Base-by-base conservation (phyloP, 1,140 invertebrate genomes). In the Drosophila kohkoa region DNA sequence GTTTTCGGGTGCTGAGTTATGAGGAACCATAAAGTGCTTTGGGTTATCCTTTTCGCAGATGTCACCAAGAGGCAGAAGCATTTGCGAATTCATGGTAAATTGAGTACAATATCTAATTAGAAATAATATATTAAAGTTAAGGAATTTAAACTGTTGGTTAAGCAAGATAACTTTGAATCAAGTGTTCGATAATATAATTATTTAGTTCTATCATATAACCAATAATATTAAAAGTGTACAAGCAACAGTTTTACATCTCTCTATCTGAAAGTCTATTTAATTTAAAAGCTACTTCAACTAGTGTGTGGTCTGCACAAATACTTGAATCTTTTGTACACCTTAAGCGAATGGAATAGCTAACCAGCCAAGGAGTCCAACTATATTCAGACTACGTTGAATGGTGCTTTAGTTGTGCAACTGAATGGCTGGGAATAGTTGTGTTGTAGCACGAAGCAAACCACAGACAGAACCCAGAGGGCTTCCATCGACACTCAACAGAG, bases 21-120 rank as follows among this genome's bases (percentile, higher is more conserved):
- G 71, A 43, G 67, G 13, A 13, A 15, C 51, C 80, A 79, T 82
- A 65, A 82, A 82, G 11, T 57, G 49, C 55, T 57, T 66, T 72
- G 69, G 62, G 43, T 65, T 65, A 57, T 64, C 51, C 60, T 20
- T 25, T 20, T 55, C 13, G 13, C 20, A 65, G 52, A 57, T 72
- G 69, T 72, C 69, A 48, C 51, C 16, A 7, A 13, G 13, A 11
- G 8, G 10, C 10, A 64, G 38, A 55, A 25, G 25, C 6, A 71
- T 54, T 41, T 41, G 10, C n/a, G 2, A 11, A 32, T 15, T 13
- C 35, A 55, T 4, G n/a, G 5, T 13, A 48, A 46, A 48, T 48
- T 55, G 35, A 55, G n/a, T 41, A 11, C 4, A 5, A 16, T 1
- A 7, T 38, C 2, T 64, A 55, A 71, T 71, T 38, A 38, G 1